Base-by-base conservation (phyloP, 2,113 vertebrate species). In the Pleuronectes platessa region DNA sequence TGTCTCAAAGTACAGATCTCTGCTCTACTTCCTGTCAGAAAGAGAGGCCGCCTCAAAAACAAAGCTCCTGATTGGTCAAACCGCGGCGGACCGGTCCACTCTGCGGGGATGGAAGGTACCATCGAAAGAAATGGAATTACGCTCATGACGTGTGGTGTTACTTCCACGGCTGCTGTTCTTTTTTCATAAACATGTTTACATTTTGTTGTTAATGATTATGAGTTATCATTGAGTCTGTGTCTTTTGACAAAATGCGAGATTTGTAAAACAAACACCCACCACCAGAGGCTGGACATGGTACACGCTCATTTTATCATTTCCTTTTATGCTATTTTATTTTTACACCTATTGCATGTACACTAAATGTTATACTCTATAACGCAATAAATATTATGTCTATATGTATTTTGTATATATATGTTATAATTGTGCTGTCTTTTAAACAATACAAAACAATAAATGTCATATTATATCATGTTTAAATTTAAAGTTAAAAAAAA, bases 21-120 rank as follows among this genome's bases (percentile, higher is more conserved):
- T 55, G 7, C 5, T n/a, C 1, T 9, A 5, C 64, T 88, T 82
- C 79, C 58, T 54, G 20, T 0, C 56, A 7, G 12, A 14, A 13
- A 3, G 61, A 31, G 37, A 78, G 84, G 85, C 53, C n/a, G 81
- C 4, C 0, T 74, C 72, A 42, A 82, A 63, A 91, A 91, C 80
- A 84, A 88, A 88, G 56, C 42, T 1, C 2, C 6, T 77, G 84
- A 92, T 92, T 93, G 91, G 92, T 2, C 67, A 1, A 60, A 58
- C 8, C 2, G 0, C 10, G 0, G 0, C 13, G 75, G 86, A 0
- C 7, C 3, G 40, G 61, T 78, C 87, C 81, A 92, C 64, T 86
- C 18, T 1, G 37, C 3, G 27, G 79, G 73, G 67, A 68, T 23
- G 64, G 2, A 0, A 1, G 14, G 0, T 2, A 5, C 17, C 2